Evolutionary conservation across 2,888 invertebrate genomes (phyloP).

Genomic region (Harmothoe impar): DNA sequence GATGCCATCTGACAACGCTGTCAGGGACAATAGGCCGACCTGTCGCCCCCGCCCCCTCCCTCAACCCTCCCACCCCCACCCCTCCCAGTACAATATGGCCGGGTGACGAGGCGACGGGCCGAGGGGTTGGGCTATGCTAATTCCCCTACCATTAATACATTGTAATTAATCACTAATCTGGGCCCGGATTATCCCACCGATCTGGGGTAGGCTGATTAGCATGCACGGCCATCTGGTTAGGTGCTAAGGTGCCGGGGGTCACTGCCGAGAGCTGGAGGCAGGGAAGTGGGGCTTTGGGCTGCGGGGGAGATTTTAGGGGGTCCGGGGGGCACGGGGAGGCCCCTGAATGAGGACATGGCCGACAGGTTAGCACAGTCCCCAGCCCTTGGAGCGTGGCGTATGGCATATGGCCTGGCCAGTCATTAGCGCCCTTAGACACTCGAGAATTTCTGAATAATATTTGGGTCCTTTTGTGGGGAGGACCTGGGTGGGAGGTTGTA

Average conservation of each 20-base stretch:
- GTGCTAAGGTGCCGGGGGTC: constrained; percentile 37
- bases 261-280: not conserved
- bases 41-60: constrained; percentile 5
- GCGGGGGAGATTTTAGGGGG: not conserved
- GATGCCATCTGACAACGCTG: constrained; percentile 52
- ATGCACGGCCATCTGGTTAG: constrained; percentile 58
- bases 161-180: constrained; percentile 61
- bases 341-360: not conserved
- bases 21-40: constrained; percentile 50
- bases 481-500: not conserved
- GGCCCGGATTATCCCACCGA: constrained; percentile 46
- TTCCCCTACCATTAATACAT: constrained; percentile 54
- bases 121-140: constrained; percentile 47
- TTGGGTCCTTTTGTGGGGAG: not conserved
- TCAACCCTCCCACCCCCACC: not conserved
- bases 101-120: constrained; percentile 1
- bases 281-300: not conserved
- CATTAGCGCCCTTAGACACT: constrained; percentile 27
- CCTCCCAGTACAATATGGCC: constrained; percentile 50
- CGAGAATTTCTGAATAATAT: constrained; percentile 34
- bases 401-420: constrained; percentile 43
- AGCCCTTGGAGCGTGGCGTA: constrained; percentile 42
- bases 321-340: constrained; percentile 20
- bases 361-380: not conserved
- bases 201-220: constrained; percentile 49